A percentile compares a stretch with the other conserved stretches of the same genome.
Evolutionary conservation across 2,888 invertebrate genomes (phyloP).

Genomic region (Himalopsyche kuldschensis): DNA sequence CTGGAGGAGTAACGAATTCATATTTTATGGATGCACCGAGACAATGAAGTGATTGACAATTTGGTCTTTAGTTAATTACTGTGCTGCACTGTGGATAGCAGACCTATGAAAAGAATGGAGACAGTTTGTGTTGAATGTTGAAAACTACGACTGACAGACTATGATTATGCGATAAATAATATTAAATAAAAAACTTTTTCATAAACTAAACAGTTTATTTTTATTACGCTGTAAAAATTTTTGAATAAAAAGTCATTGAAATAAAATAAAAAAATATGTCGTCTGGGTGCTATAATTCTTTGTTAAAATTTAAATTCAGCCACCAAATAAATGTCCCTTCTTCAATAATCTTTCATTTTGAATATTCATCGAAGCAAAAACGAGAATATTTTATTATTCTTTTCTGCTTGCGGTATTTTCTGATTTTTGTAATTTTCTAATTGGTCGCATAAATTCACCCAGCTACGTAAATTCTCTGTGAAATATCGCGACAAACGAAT

Average conservation of each 20-base stretch:
- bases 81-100: too few species aligned
- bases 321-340: neutral
- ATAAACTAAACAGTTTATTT: too few species aligned
- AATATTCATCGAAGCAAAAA: neutral
- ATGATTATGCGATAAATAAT: too few species aligned
- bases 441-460: conserved; percentile 1
- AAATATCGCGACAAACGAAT: neutral
- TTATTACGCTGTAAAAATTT: too few species aligned
- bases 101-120: too few species aligned
- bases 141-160: too few species aligned
- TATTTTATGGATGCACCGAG: too few species aligned
- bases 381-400: neutral
- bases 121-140: too few species aligned
- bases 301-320: neutral
- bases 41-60: too few species aligned
- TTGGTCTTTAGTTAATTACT: too few species aligned
- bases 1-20: too few species aligned
- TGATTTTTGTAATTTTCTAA: conserved; percentile 1
- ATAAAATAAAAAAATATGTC: neutral
- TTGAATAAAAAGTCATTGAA: neutral
- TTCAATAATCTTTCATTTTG: neutral
- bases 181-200: too few species aligned
- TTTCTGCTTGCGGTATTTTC: neutral
- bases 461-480: neutral
- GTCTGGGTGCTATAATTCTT: neutral